Evolutionary conservation across 2,888 invertebrate genomes (phyloP), one percentile per base, ranked within the genome.

Genomic region (Cylindroiulus punctatus): DNA sequence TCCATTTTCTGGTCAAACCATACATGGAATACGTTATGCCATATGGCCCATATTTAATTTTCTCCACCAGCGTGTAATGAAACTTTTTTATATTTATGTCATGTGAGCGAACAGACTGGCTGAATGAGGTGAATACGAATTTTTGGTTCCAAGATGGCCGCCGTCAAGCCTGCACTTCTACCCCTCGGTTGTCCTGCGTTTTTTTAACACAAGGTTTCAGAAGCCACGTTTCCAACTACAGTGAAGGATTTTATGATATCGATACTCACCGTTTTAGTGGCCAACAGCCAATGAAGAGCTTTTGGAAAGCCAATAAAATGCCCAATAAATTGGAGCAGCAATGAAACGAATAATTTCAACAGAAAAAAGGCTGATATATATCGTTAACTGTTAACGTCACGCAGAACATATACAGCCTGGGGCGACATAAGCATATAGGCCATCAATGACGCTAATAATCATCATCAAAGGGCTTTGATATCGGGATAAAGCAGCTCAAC

Each of bases 321-420:
- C n/a, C 26, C 42, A 82, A 82, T 82, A 82, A 82, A 82, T 82
- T 82, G 82, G 82, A 65, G 10, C 82, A 82, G 82, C 82, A 82
- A 42, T 82, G 82, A 82, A 82, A 82, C 82, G 42, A 82, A 82
- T 42, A 22, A 82, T 82, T 82, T 36, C 36, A n/a, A 82, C 36
- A n/a, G 42, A 42, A 42, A 82, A 82, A 82, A 65, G 26, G n/a
- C 52, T 7, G 52, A 65, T 26, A 65, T 65, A 65, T 65, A 65
- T 65, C 65, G 65, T 65, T 65, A 65, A 65, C 65, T 65, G 65
- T 65, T 65, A 65, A 26, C 65, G 65, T 26, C 65, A 65, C 26
- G 26, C 65, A 26, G 65, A 5, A 12, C 65, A 65, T 10, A 26
- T 65, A 26, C n/a, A 65, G 8, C 12, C 52, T 5, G n/a, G 26